Evolutionary conservation across 2,797 vertebrate species (phyloP).

Genomic region (Scyliorhinus canicula): DNA sequence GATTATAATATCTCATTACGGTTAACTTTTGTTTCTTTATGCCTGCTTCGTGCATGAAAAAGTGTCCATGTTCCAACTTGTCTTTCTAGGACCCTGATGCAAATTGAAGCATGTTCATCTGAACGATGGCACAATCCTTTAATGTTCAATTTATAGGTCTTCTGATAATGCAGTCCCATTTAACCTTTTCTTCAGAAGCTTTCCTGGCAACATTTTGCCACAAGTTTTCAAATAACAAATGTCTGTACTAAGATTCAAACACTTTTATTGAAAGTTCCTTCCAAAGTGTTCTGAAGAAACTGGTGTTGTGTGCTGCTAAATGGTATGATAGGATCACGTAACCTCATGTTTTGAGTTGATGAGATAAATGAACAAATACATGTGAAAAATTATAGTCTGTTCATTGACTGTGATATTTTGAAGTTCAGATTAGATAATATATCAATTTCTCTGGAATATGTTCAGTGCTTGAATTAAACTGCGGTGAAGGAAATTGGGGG

Average conservation of each 20-base stretch:
- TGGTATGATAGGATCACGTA: background rate
- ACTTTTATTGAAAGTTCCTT: background rate
- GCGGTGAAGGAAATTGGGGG: background rate
- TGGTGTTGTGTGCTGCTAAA: too few relatives aligned
- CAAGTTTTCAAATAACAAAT: background rate
- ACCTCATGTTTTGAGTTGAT: background rate
- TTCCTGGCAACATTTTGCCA: background rate
- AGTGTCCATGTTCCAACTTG: background rate
- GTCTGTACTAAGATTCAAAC: background rate
- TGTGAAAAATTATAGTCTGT: background rate
- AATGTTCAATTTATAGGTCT: background rate
- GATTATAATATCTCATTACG: background rate
- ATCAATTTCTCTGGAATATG: slow-evolving; percentile 1
- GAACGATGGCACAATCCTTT: background rate
- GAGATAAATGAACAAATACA: background rate
- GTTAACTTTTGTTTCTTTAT: background rate
- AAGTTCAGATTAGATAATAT: background rate
- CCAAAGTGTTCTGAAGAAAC: background rate
- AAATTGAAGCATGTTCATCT: background rate
- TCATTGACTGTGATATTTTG: slow-evolving; percentile 10
- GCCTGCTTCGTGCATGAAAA: background rate
- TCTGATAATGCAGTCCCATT: background rate
- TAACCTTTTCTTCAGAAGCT: background rate
- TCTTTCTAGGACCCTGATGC: background rate
- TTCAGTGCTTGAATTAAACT: background rate